Evolutionary conservation across 2,888 invertebrate genomes (phyloP).

Genomic region (Noctua fimbriata): DNA sequence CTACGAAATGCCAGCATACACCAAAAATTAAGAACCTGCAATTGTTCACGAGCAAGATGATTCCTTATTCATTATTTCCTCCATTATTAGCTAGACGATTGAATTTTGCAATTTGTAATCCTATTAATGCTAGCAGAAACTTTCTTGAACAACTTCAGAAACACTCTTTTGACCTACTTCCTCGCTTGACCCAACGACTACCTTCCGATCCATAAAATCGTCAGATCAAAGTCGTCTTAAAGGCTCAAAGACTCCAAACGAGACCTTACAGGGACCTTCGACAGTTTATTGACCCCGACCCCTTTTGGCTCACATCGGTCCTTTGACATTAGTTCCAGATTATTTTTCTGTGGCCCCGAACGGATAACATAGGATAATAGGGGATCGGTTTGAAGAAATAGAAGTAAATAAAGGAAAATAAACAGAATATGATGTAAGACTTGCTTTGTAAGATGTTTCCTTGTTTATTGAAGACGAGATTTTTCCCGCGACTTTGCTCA

Average conservation of each 20-base stretch:
- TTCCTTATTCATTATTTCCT: too few species aligned
- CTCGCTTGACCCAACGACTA: constrained; percentile 11
- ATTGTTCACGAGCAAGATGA: neutral
- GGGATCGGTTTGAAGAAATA: constrained; percentile 30
- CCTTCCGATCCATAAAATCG: constrained; percentile 66
- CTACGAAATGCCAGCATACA: neutral
- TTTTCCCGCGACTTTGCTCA: neutral
- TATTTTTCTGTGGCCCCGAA: constrained; percentile 56
- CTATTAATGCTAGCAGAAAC: neutral
- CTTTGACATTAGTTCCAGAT: constrained; percentile 62
- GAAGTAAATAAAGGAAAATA: constrained; percentile 40
- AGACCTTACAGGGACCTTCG: constrained; percentile 74
- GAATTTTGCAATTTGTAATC: neutral
- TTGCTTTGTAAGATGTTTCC: constrained; percentile 18
- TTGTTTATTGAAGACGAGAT: constrained; percentile 15
- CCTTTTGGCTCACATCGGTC: constrained; percentile 61
- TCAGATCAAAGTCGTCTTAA: constrained; percentile 66
- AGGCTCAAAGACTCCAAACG: constrained; percentile 77
- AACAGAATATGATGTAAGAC: constrained; percentile 32
- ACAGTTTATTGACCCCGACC: constrained; percentile 76
- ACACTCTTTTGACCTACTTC: neutral
- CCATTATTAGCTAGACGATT: neutral
- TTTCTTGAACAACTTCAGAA: neutral
- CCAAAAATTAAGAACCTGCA: neutral
- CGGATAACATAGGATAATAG: constrained; percentile 47